These are phyloP conservation scores for Oryzias dopingdopingensis DNA, from an alignment of 2,797 vertebrate genomes.

Conservation along the genomic window DNA sequence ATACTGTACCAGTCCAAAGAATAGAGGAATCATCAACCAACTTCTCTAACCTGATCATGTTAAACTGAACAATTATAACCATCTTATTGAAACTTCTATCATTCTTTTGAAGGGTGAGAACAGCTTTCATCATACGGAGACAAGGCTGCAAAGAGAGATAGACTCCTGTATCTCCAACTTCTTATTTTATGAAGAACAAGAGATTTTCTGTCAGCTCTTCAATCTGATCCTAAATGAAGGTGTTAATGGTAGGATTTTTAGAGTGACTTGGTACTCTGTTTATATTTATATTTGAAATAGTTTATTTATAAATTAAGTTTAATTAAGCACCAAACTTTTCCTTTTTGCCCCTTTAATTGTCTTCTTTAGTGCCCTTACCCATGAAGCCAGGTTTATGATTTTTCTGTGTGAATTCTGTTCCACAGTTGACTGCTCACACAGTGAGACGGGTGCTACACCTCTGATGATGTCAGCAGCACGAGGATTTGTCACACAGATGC, in stretches of 20 bases:
- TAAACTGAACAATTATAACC: too few relatives aligned
- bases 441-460: constrained; percentile 86
- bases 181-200: constrained; percentile 86
- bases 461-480: constrained; percentile 90
- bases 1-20: too few relatives aligned
- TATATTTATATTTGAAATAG: not conserved
- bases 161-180: constrained; percentile 90
- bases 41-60: too few relatives aligned
- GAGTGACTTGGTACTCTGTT: not conserved
- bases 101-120: constrained; percentile 77
- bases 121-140: constrained; percentile 80
- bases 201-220: constrained; percentile 88
- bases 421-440: constrained; percentile 92
- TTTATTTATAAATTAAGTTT: too few relatives aligned
- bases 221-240: constrained; percentile 90
- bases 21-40: too few relatives aligned
- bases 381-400: too few relatives aligned
- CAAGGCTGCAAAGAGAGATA: constrained; percentile 90
- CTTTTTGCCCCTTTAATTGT: too few relatives aligned
- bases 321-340: too few relatives aligned
- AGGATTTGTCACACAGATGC: constrained; percentile 86
- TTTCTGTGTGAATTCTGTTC: not conserved
- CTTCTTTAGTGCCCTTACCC: too few relatives aligned
- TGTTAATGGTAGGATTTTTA: constrained; percentile 82
- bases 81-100: not conserved